Base-by-base conservation (phyloP, 2,888 invertebrate species). In the Leucoptera coffeella region DNA sequence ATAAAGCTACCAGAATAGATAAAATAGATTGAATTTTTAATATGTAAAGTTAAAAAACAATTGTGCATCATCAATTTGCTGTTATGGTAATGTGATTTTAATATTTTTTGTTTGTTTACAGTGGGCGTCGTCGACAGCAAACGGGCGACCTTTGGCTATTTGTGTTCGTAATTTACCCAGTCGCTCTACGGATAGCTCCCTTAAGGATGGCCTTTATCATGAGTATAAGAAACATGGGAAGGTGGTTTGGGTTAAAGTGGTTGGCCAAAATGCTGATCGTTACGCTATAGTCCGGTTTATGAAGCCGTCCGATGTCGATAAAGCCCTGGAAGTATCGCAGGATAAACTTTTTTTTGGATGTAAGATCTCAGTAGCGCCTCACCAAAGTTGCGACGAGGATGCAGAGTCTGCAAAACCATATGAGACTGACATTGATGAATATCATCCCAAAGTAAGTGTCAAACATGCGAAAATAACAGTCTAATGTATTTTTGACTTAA, bases 171-270 rank as follows among this genome's bases (percentile, higher is more conserved):
- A 92, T 69, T 74, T 93, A 47, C 92, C 92, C 36, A 80, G 85
- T 35, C 77, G 92, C 43, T 92, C 91, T 43, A 81, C 85, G 54
- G 95, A 95, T 62, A 91, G 92, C 42, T 94, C 93, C 45, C 74
- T 96, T 42, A 92, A 95, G 72, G 96, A 96, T 72, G 96, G 95
- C 39, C 80, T 96, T 40, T 96, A 92, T 73, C 95, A 96, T 73
- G 95, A 95, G 71, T 96, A 95, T 77, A 96, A 96, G 75, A 96
- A 95, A 56, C 92, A 94, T 67, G 96, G 95, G 35, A 95, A 95
- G 72, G 94, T 95, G 43, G 89, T 90, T 42, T 90, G 91, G 80
- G 93, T 95, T 31, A 88, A 88, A 57, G 88, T 96, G 34, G 87
- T 90, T 35, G 95, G 94, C 13, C 85, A 89, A 45, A 91, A 86